Conservation (phyloP, 2,888 invertebrate species). For the Ceramica pisi region DNA sequence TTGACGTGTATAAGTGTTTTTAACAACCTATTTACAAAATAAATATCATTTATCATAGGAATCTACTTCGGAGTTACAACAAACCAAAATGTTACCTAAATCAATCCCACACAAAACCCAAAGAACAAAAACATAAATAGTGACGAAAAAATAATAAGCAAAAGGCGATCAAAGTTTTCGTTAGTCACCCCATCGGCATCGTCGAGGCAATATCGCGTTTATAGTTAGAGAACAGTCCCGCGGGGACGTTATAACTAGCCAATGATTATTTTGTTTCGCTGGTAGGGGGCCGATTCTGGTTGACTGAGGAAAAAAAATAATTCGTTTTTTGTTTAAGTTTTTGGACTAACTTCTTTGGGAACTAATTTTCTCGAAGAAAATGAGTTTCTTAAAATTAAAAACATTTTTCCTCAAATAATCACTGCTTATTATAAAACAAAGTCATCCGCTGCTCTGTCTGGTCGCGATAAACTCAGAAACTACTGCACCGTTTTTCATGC, state of each 20-base stretch:
- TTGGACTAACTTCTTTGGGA: too few species aligned
- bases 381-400: too few species aligned
- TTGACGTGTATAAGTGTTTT: too few species aligned
- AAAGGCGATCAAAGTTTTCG: slow-evolving; percentile 77
- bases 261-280: slow-evolving; percentile 87
- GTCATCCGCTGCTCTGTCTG: too few species aligned
- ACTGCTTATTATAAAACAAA: too few species aligned
- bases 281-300: slow-evolving; percentile 73
- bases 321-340: background rate
- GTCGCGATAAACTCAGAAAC: too few species aligned
- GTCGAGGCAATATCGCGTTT: slow-evolving; percentile 82
- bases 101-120: slow-evolving; percentile 24
- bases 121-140: slow-evolving; percentile 48
- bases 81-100: background rate
- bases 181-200: slow-evolving; percentile 72
- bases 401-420: too few species aligned
- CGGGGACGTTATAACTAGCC: slow-evolving; percentile 86
- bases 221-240: slow-evolving; percentile 85
- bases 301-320: background rate
- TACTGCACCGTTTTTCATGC: too few species aligned
- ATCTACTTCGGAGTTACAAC: background rate
- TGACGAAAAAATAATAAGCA: slow-evolving; percentile 75
- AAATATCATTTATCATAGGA: too few species aligned
- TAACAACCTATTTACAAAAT: too few species aligned
- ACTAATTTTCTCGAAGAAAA: too few species aligned